Conservation (phyloP, 2,888 invertebrate species). For the Eupithecia centaureata region DNA sequence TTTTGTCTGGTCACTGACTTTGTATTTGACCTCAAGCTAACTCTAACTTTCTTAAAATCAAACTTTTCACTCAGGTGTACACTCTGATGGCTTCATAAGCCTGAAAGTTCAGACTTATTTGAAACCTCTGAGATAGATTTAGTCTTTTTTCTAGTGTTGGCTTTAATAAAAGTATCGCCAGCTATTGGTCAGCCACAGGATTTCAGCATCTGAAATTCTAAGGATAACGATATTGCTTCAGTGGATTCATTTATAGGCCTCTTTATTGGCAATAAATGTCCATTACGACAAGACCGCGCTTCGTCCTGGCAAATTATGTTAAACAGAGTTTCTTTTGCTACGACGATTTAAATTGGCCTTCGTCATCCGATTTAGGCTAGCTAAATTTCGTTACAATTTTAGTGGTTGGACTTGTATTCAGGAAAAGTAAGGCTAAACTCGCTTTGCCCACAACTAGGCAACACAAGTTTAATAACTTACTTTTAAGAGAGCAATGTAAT, state of each 20-base stretch:
- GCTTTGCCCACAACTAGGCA: no score
- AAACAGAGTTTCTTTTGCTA: conserved; percentile 22
- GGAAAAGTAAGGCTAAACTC: neutral
- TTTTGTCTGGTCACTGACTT: neutral
- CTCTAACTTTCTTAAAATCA: neutral
- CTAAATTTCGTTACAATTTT: neutral
- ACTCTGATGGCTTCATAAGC: neutral
- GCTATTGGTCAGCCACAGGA: neutral
- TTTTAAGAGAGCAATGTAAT: no score
- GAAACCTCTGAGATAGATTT: neutral
- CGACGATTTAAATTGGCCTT: conserved; percentile 11
- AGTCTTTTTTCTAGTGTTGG: neutral
- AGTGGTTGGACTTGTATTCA: neutral
- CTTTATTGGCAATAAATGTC: conserved; percentile 48
- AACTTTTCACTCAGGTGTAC: neutral
- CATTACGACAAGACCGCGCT: conserved; percentile 38
- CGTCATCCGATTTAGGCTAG: conserved; percentile 10
- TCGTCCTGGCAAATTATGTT: conserved; percentile 36
- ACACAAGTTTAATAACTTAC: no score
- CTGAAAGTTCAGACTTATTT: neutral
- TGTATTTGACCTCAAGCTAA: neutral
- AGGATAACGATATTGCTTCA: conserved; percentile 32
- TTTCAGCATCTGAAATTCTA: conserved; percentile 2
- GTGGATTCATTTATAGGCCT: conserved; percentile 40
- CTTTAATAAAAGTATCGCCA: neutral